Percentiles rank a stretch among this genome's conserved stretches.
Evolutionary conservation across 2,113 vertebrate genomes (phyloP).

Genomic region (Gymnogyps californianus): DNA sequence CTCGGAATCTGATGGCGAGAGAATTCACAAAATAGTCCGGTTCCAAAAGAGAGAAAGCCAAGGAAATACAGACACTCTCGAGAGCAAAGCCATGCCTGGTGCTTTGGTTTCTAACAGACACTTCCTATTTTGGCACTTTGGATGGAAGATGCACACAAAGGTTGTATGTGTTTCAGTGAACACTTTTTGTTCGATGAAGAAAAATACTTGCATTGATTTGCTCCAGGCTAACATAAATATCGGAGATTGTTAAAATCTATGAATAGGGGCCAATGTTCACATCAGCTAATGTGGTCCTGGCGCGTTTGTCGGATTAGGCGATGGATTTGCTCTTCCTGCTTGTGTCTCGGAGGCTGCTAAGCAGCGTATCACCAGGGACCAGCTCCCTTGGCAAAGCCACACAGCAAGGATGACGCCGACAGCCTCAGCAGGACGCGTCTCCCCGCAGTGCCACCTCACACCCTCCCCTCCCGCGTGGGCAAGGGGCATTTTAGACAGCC

Average conservation of each 20-base stretch:
- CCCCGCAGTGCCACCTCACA: background rate
- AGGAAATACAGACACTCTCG: background rate
- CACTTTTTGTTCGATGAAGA: background rate
- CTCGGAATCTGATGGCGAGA: background rate
- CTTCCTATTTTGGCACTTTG: background rate
- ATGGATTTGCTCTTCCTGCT: slow-evolving; percentile 25
- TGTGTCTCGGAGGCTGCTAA: background rate
- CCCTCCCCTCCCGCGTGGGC: background rate
- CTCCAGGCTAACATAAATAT: background rate
- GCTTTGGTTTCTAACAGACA: background rate
- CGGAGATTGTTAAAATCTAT: background rate
- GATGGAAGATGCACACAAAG: background rate
- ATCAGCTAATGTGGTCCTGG: background rate
- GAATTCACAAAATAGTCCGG: background rate
- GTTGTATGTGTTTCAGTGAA: background rate
- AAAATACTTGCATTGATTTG: background rate
- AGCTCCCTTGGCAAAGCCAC: background rate
- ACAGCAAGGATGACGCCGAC: rapidly evolving
- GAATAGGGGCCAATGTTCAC: background rate
- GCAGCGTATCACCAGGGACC: slow-evolving; percentile 26
- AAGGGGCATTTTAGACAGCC: background rate
- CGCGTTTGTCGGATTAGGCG: background rate
- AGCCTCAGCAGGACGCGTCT: background rate
- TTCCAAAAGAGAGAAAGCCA: background rate
- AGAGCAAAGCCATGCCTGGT: background rate